Evolutionary conservation across 2,113 vertebrate species (phyloP).

Genomic region (Micronycteris hirsuta): DNA sequence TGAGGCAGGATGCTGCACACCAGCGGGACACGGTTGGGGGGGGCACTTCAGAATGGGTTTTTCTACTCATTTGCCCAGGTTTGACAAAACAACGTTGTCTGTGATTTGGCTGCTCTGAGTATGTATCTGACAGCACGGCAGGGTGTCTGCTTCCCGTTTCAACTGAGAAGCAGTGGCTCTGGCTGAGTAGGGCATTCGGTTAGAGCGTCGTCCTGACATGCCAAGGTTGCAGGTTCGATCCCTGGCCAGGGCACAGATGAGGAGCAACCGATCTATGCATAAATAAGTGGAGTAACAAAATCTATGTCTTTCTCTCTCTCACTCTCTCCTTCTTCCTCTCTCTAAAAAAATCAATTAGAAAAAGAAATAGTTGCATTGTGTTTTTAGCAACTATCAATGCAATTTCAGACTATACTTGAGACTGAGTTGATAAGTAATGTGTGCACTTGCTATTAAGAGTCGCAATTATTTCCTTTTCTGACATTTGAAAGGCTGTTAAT

Average conservation of each 20-base stretch:
- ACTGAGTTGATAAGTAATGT: neutral
- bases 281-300: no score
- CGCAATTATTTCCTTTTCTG: slow-evolving; percentile 39
- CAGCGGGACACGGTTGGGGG: fast-evolving
- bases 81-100: slow-evolving; percentile 64
- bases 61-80: slow-evolving; percentile 26
- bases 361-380: neutral
- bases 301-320: no score
- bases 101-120: slow-evolving; percentile 48
- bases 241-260: no score
- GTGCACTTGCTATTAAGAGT: slow-evolving; percentile 25
- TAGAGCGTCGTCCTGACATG: no score
- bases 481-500: slow-evolving; percentile 59
- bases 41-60: neutral
- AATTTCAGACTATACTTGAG: neutral
- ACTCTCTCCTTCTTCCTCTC: no score
- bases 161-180: neutral
- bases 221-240: no score
- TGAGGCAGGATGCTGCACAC: neutral
- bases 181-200: no score
- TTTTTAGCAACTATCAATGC: slow-evolving; percentile 43
- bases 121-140: slow-evolving; percentile 54
- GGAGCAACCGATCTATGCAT: no score
- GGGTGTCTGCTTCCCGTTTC: slow-evolving; percentile 21
- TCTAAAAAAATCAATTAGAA: no score